Evolutionary conservation across 2,797 vertebrate species (phyloP), one percentile per base, ranked within the genome.

Genomic region (Ciconia nigra): DNA sequence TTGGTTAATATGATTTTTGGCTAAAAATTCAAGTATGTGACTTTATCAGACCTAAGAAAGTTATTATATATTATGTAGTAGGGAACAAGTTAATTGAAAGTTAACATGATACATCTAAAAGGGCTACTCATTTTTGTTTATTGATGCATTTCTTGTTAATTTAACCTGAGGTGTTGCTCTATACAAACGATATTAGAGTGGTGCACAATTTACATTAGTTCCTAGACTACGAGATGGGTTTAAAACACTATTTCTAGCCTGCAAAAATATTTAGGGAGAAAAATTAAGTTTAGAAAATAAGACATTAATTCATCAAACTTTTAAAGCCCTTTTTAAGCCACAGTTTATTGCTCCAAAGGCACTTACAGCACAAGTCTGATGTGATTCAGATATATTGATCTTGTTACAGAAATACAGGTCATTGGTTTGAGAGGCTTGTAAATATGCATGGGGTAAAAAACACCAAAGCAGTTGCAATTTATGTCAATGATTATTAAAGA

Each of bases 391-490:
- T 91, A 78, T 82, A 91, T 83, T 61, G 92, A 83, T 89, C 28
- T 80, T 58, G 33, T 89, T 57, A 69, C 19, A 96, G 61, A 95
- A 97, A 97, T 84, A 92, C 47, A 94, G 87, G 77, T 84, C 87
- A 95, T 35, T 89, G 82, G 70, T 78, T 94, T 73, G 49, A 83
- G 28, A 88, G 28, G 62, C 61, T 93, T 93, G 54, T 31, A 83
- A 96, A 97, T 67, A 94, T 41, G 42, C 78, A 72, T 16, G 31
- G 62, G 39, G 41, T 18, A 61, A 83, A 55, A 29, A 12, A 0
- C 1, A 88, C 4, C 17, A 55, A 76, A 93, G 47, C n/a, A 58
- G 49, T 47, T 90, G 58, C 42, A 83, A 69, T 59, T 69, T 66
- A 66, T 55, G n/a, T 57, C 63, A 83, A 25, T n/a, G 44, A 55